Conservation (phyloP, 1,140 invertebrate species). For the Pseudoatta argentina region DNA sequence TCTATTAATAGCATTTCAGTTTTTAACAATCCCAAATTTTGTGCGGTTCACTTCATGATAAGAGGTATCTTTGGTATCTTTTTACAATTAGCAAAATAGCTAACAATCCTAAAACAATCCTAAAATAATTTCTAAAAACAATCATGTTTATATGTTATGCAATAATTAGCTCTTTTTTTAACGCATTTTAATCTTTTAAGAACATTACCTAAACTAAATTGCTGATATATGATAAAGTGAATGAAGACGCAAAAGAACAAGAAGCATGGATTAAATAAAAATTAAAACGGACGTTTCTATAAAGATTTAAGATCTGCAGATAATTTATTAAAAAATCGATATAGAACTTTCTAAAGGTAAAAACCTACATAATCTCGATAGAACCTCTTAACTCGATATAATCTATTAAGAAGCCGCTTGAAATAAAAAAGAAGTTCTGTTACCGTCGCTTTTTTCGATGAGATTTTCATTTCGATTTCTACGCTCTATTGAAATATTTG, state of each 20-base stretch:
- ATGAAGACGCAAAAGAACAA: background rate
- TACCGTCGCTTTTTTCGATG: background rate
- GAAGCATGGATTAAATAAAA: background rate
- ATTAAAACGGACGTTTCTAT: background rate
- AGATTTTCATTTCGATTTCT: background rate
- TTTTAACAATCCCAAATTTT: background rate
- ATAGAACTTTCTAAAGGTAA: slow-evolving; percentile 10
- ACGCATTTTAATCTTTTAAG: background rate
- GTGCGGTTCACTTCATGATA: background rate
- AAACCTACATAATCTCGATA: slow-evolving; percentile 9
- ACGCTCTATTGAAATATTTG: background rate
- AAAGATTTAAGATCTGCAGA: background rate
- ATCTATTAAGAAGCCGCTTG: slow-evolving; percentile 13
- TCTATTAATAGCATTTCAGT: background rate
- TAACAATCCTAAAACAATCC: background rate
- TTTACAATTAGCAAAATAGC: background rate
- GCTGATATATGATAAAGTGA: background rate
- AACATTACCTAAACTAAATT: background rate
- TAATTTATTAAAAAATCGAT: slow-evolving; percentile 40
- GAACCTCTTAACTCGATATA: background rate
- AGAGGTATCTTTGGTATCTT: background rate
- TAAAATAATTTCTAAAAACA: background rate
- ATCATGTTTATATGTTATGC: background rate
- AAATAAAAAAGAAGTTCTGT: background rate
- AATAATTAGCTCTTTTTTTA: background rate